Conservation (phyloP, 2,797 vertebrate genomes). For the Orestias chungarensis region DNA sequence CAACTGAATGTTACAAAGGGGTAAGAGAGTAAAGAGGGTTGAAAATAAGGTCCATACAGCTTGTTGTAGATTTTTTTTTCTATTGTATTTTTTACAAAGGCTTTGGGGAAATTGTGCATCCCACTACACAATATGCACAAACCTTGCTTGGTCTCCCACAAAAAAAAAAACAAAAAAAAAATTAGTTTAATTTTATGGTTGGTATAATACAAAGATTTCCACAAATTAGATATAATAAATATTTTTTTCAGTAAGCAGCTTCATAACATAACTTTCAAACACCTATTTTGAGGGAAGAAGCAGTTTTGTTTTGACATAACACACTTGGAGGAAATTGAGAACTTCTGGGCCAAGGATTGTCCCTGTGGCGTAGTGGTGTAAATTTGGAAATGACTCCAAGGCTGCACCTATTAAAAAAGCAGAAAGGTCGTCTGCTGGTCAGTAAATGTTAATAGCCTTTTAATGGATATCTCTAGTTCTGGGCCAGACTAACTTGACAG, state of each 20-base stretch:
- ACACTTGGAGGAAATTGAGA: constrained; percentile 17
- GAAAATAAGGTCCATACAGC: too few relatives aligned
- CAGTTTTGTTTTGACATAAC: neutral
- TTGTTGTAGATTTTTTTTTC: too few relatives aligned
- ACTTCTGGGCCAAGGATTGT: constrained; percentile 10
- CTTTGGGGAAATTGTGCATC: neutral
- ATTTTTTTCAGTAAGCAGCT: neutral
- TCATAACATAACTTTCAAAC: neutral
- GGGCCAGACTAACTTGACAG: constrained; percentile 20
- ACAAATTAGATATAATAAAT: neutral
- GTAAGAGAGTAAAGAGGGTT: too few relatives aligned
- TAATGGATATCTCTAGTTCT: constrained; percentile 23
- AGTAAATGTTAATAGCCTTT: constrained; percentile 36
- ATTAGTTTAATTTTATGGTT: neutral
- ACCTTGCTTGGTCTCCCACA: neutral
- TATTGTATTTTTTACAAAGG: too few relatives aligned
- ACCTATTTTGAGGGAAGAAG: neutral
- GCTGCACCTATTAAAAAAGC: constrained; percentile 20
- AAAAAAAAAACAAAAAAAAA: neutral
- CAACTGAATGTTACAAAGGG: too few relatives aligned
- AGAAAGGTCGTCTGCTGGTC: constrained; percentile 36
- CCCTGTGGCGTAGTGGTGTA: constrained; percentile 1
- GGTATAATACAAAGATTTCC: neutral
- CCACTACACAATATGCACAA: neutral
- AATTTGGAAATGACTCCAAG: constrained; percentile 11